Conservation (phyloP, 2,113 vertebrate genomes). For the Eudyptes chrysolophus region DNA sequence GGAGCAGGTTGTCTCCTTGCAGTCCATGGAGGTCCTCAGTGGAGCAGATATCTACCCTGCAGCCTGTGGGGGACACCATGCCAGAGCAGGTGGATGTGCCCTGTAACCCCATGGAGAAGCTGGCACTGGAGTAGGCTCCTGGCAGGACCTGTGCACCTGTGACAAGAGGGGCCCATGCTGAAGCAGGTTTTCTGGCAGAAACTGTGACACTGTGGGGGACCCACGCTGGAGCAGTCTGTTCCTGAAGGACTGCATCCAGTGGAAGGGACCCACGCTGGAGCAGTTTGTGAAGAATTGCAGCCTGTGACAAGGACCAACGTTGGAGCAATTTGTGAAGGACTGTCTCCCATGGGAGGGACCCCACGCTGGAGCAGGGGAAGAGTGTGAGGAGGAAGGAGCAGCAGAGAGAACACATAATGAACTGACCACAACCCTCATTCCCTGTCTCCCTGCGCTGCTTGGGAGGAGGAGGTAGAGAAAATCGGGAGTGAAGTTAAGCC, state of each 20-base stretch:
- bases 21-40: too few relatives aligned
- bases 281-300: neutral
- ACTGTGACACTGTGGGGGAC: accelerated
- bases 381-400: neutral
- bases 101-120: neutral
- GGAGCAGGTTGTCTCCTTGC: neutral
- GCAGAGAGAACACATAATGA: neutral
- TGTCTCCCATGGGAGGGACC: neutral
- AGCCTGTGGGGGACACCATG: neutral
- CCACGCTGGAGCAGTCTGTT: neutral
- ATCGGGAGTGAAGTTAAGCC: neutral
- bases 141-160: neutral
- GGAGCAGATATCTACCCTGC: neutral
- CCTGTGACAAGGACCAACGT: neutral
- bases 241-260: neutral
- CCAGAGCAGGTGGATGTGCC: neutral
- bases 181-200: neutral
- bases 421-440: neutral
- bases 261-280: neutral
- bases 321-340: neutral
- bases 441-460: accelerated
- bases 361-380: neutral
- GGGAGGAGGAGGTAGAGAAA: neutral
- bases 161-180: too few relatives aligned
- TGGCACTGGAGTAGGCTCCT: neutral